Evolutionary conservation across 2,113 vertebrate genomes (phyloP).

Genomic region (Picathartes gymnocephalus): DNA sequence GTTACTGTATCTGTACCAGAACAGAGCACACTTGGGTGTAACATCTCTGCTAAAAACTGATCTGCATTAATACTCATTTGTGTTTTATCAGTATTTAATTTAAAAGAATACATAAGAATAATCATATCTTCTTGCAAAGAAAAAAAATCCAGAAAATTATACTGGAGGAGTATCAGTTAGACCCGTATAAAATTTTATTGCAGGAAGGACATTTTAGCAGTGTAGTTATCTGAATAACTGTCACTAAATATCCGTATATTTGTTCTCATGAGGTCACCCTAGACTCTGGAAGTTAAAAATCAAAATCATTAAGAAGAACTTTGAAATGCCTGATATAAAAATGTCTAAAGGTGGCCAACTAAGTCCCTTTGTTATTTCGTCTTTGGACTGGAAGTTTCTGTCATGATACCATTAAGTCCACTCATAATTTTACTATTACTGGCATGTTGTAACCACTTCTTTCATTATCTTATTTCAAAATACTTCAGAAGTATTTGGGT

Average conservation of each 20-base stretch:
- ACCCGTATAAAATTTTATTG: not conserved
- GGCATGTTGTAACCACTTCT: not conserved
- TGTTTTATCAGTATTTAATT: not conserved
- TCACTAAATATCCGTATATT: not conserved
- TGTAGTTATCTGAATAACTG: not conserved
- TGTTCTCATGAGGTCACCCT: not conserved
- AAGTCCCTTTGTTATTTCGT: not conserved
- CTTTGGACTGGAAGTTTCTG: not conserved
- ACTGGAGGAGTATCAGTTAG: not conserved
- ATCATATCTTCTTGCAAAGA: not conserved
- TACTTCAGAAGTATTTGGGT: not conserved
- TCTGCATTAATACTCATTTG: not conserved
- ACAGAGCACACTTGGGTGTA: not conserved
- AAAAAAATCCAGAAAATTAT: not conserved
- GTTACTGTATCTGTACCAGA: not conserved
- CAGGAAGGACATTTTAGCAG: constrained; percentile 17
- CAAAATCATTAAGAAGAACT: not conserved
- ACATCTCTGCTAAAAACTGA: not conserved
- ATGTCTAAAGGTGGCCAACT: not conserved
- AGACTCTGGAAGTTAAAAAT: not conserved
- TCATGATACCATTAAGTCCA: not conserved
- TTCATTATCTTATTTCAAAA: not conserved
- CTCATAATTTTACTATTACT: not conserved
- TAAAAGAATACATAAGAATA: not conserved
- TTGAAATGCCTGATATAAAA: not conserved